These are phyloP conservation scores for Girardinus metallicus DNA, from an alignment of 2,797 vertebrate species.

Conservation along the genomic window DNA sequence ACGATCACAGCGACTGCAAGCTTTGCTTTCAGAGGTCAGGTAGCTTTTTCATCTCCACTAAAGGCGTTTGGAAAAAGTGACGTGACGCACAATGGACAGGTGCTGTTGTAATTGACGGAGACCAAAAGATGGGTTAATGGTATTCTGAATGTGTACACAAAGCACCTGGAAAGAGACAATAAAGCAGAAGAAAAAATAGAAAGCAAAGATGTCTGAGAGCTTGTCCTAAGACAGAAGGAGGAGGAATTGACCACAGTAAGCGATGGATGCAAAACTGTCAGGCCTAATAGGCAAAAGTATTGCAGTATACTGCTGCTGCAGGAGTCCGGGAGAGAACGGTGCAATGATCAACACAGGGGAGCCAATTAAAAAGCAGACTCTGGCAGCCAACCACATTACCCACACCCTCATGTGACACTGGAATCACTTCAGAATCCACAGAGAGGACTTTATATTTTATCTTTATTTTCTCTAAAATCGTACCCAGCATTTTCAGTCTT, in stretches of 20 bases:
- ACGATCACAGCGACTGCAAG: conserved; percentile 71
- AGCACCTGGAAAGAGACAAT: conserved; percentile 49
- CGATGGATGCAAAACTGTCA: conserved; percentile 79
- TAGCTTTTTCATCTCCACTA: conserved; percentile 80
- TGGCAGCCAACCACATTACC: conserved; percentile 72
- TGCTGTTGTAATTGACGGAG: conserved; percentile 71
- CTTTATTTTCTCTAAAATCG: conserved; percentile 56
- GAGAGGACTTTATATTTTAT: conserved; percentile 63
- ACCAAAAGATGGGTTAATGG: conserved; percentile 45
- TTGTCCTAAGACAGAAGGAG: conserved; percentile 44
- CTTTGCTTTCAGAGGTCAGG: conserved; percentile 76
- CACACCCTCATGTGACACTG: conserved; percentile 73
- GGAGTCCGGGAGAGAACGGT: conserved; percentile 73
- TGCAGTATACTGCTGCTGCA: conserved; percentile 60
- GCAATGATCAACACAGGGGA: conserved; percentile 82
- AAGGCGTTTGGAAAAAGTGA: conserved; percentile 64
- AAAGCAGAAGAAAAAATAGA: conserved; percentile 48
- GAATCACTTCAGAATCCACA: conserved; percentile 68
- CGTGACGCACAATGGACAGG: conserved; percentile 62
- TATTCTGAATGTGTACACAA: conserved; percentile 49
- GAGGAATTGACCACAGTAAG: conserved; percentile 68
- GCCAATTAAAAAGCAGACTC: conserved; percentile 82
- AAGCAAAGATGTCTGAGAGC: conserved; percentile 34
- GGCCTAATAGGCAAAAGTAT: conserved; percentile 78
- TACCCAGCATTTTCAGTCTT: conserved; percentile 57